phyloP scores from a whole-genome alignment of 2,797 vertebrate species.

The Ctenochaetus hawaiiensis region DNA sequence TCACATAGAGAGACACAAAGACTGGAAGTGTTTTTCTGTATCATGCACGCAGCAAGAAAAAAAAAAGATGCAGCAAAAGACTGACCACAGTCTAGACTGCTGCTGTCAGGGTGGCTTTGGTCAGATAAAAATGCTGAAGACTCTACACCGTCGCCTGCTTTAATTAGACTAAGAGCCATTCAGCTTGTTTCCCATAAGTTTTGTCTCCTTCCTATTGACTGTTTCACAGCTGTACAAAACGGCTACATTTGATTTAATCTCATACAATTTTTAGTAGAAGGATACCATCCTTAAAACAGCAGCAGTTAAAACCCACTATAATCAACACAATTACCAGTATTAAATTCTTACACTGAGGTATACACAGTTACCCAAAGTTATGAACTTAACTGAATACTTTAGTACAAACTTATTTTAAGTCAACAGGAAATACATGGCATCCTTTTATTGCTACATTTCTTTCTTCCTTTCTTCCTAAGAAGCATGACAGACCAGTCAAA shows the following conservation, averaged over 20 bases:
- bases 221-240: conserved; percentile 3
- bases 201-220: not conserved
- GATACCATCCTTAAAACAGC: not conserved
- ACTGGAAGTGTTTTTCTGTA: conserved; percentile 2
- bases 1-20: conserved; percentile 7
- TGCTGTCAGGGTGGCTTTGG: conserved; percentile 17
- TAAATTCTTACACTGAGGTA: not conserved
- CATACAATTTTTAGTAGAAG: not conserved
- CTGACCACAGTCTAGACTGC: not conserved
- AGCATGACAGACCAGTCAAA: conserved; percentile 21
- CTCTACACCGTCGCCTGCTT: not conserved
- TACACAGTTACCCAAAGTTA: not conserved
- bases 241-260: not conserved
- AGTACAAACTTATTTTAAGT: conserved; percentile 14
- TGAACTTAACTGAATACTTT: conserved; percentile 2
- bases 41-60: not conserved
- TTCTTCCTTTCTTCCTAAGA: not conserved
- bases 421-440: not conserved
- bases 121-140: conserved; percentile 4
- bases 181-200: not conserved
- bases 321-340: conserved; percentile 4
- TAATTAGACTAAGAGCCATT: conserved; percentile 1
- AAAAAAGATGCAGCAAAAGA: not conserved
- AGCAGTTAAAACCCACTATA: not conserved
- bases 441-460: not conserved